phyloP scores from a whole-genome alignment of 2,113 vertebrate genomes.

The Coptodon bakossiorum region DNA sequence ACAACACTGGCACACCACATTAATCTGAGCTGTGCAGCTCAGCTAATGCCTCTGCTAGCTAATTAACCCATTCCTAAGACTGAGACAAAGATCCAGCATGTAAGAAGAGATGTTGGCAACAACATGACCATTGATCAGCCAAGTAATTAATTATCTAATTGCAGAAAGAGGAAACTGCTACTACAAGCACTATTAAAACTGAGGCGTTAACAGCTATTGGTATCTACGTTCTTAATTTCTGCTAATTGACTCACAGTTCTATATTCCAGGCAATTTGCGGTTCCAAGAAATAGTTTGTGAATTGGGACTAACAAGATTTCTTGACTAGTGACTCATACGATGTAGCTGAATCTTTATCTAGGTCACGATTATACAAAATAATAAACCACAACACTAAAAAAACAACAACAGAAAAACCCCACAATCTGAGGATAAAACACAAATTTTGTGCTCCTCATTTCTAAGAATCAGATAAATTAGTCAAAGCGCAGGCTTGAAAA shows the following conservation, averaged over 20 bases:
- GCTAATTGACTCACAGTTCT: constrained; percentile 26
- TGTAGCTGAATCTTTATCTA: background rate
- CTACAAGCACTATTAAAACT: constrained; percentile 45
- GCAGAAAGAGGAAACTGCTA: constrained; percentile 10
- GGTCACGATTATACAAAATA: background rate
- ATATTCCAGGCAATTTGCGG: background rate
- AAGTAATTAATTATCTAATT: constrained; percentile 65
- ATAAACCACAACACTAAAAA: background rate
- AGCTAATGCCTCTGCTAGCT: constrained; percentile 20
- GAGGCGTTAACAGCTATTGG: constrained; percentile 29
- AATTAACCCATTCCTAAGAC: constrained; percentile 25
- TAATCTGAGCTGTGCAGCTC: constrained; percentile 1
- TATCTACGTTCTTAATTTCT: constrained; percentile 41
- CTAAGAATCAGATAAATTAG: background rate
- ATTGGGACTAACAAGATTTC: background rate
- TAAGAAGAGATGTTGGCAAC: constrained; percentile 25
- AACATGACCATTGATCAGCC: constrained; percentile 54
- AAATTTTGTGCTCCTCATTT: background rate
- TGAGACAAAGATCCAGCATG: constrained; percentile 2
- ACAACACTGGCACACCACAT: constrained; percentile 16
- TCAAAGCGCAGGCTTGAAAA: rapidly evolving
- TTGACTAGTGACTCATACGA: background rate
- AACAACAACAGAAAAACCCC: rapidly evolving
- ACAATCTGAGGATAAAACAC: background rate
- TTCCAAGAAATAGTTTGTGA: background rate